Base-by-base conservation (phyloP, 2,888 invertebrate genomes). In the Tetragonisca angustula region DNA sequence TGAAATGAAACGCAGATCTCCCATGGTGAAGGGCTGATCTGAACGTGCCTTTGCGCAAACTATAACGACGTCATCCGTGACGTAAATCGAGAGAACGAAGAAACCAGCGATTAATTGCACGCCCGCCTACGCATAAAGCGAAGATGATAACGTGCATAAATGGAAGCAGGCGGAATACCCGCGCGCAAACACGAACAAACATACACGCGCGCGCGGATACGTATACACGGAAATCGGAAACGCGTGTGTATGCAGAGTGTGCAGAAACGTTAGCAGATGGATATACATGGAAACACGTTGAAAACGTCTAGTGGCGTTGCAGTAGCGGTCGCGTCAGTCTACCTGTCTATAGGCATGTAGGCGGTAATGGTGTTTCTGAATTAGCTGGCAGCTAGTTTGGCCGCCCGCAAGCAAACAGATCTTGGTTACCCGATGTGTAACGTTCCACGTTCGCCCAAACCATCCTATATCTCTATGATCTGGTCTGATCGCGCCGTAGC, bases 351-450 rank as follows among this genome's bases (percentile, higher is more conserved):
- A 89, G 91, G 86, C 89, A 87, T 90, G 89, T 89, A 91, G 91
- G 91, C 92, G 93, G 93, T 93, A 94, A 94, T 94, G 94, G 94
- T 93, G 94, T 94, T 93, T 93, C 94, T 93, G 94, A 94, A 94
- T 94, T 94, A 94, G 93, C 94, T 93, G 90, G 89, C 88, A 93
- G 93, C 93, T 93, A 94, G 94, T 94, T 94, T 94, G 94, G 93
- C 93, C 93, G 92, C 92, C 94, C 94, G 92, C 94, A 93, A 93
- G 94, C 92, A 94, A 94, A 94, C 94, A 94, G 94, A 94, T 94
- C 94, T 94, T 93, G 94, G 94, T 94, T 94, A 93, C 91, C 94
- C 94, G 90, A 94, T 94, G 94, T 94, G 93, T 94, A 94, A 93
- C 93, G 91, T 93, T 91, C 93, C 90, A 90, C 92, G 93, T 92